These are phyloP conservation scores for Phymatocera aterrima DNA, from an alignment of 2,888 invertebrate genomes.

Conservation along the genomic window DNA sequence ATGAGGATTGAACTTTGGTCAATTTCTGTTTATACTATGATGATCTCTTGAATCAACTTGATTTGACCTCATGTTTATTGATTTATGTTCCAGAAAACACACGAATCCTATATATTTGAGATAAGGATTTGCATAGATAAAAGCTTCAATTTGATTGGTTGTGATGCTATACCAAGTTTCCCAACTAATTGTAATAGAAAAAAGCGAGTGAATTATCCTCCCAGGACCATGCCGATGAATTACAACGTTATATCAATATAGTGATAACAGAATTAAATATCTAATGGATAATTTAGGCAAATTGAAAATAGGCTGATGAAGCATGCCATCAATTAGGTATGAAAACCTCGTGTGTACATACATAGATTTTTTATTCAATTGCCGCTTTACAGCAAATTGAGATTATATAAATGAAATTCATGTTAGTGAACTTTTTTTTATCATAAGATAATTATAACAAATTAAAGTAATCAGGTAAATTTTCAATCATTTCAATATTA, in stretches of 20 bases:
- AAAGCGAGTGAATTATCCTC: slow-evolving; percentile 78
- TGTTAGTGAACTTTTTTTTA: not conserved
- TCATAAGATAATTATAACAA: not conserved
- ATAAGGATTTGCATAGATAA: slow-evolving; percentile 87
- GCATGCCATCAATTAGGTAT: not conserved
- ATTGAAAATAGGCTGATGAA: not conserved
- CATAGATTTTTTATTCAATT: too few species aligned
- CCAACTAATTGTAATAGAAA: slow-evolving; percentile 80
- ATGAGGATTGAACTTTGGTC: not conserved
- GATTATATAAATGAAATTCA: too few species aligned
- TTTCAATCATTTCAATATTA: not conserved
- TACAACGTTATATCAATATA: slow-evolving; percentile 55
- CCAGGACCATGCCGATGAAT: slow-evolving; percentile 72
- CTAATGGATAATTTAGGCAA: slow-evolving; percentile 3
- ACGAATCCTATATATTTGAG: slow-evolving; percentile 81
- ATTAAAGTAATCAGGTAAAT: not conserved
- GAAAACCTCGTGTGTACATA: not conserved
- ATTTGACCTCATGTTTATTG: not conserved
- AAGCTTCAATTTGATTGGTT: slow-evolving; percentile 79
- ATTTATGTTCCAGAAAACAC: slow-evolving; percentile 72
- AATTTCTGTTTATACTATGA: not conserved
- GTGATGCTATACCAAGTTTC: slow-evolving; percentile 79
- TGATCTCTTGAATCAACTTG: not conserved
- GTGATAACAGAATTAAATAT: slow-evolving; percentile 16
- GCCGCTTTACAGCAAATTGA: too few species aligned